These are phyloP conservation scores for Rutpela maculata DNA, from an alignment of 2,888 invertebrate genomes.

Conservation along the genomic window DNA sequence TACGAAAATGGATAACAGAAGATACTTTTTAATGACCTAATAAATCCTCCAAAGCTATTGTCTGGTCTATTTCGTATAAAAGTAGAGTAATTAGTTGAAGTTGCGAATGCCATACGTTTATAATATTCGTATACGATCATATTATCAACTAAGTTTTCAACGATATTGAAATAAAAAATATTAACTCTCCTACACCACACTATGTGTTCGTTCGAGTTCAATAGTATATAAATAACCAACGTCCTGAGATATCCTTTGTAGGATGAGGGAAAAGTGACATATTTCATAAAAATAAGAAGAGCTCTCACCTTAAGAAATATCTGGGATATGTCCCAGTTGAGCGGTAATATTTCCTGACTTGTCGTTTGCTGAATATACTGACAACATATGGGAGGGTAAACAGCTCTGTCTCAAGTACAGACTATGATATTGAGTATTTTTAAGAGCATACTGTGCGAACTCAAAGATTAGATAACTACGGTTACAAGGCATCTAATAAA, in stretches of 20 bases:
- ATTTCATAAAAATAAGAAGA: conserved; percentile 5
- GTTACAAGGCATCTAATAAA: no score
- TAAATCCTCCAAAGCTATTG: no score
- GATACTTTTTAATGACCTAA: no score
- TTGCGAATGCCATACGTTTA: no score
- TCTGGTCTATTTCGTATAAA: no score
- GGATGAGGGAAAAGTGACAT: neutral
- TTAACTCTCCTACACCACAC: no score
- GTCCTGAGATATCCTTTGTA: neutral
- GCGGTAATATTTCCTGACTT: neutral
- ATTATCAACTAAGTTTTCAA: no score
- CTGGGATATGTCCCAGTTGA: neutral
- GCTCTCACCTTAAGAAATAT: conserved; percentile 2
- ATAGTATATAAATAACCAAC: neutral
- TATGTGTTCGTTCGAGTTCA: neutral
- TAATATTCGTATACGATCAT: no score
- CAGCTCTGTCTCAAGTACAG: neutral
- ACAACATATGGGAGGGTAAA: neutral
- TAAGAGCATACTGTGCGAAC: neutral
- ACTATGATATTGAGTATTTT: neutral
- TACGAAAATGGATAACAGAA: no score
- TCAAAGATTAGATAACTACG: no score
- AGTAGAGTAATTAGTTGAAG: no score
- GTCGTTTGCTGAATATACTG: neutral
- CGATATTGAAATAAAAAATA: no score